Evolutionary conservation across 2,888 invertebrate species (phyloP), one percentile per base, ranked within the genome.

Genomic region (Tridacna crocea): DNA sequence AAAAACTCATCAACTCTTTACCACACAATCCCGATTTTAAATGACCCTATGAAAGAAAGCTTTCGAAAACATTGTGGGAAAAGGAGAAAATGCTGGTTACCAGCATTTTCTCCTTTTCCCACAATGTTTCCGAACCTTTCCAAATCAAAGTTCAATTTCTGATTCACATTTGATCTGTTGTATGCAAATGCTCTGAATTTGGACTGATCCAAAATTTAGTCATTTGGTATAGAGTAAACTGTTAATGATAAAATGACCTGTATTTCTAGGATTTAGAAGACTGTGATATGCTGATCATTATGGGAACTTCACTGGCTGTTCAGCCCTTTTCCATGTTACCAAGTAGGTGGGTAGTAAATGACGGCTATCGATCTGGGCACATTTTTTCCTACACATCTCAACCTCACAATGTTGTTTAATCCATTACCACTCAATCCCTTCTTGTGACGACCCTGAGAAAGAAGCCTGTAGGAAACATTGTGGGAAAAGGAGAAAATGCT

Each of bases 241-340:
- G 55, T 55, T 55, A n/a, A 55, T 55, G 19, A 55, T 55, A 55
- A n/a, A 10, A 10, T 3, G 2, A 17, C 55, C 55, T 55, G 55
- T 17, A 55, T 19, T 87, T 90, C 27, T 85, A 94, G 89, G 99
- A 99, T 95, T 98, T 99, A 93, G 95, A 96, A 65, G 95, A 96
- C 80, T 99, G 98, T 93, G 98, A 99, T 94, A 95, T 99, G 91
- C 95, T 99, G 46, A 97, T 99, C 79, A 97, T 99, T 47, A 97
- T 99, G 96, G 99, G 99, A 0, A 98, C 99, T 0, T 99, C 98
- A 0, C 95, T 99, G 81, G 97, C 97, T 89, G 99, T 99, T 0
- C 98, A 98, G 91, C 99, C 99, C 0, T 99, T 99, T 95, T 98
- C 98, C 0, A 97, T 97, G 0, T 95, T 99, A 70, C 70, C 70